Base-by-base conservation (phyloP, 1,140 invertebrate genomes). In the Onthophagus taurus region DNA sequence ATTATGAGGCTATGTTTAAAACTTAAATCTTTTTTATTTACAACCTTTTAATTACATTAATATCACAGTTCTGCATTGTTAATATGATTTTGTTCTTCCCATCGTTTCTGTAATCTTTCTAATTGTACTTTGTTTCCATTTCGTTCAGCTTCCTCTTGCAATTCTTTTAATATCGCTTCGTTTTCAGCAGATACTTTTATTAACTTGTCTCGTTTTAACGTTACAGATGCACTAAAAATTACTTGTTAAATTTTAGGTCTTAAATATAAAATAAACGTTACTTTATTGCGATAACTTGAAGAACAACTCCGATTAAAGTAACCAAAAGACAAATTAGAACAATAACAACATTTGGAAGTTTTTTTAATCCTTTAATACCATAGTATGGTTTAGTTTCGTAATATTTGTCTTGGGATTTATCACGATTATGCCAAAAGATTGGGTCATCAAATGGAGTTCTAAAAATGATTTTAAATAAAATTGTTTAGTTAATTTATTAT, bases 201-300 rank as follows among this genome's bases (percentile, higher is more conserved):
- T 35, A 66, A 55, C 37, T 60, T 48, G 26, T 68, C 54, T 13
- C 68, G 61, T 37, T 63, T 65, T 11, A 68, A 45, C 2, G 63
- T 50, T 34, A 73, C 67, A 2, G 72, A 68, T 44, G 70, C 61
- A 42, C 71, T 76, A 55, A 42, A 50, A 53, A 47, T 24, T 14
- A n/a, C n/a, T 31, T 26, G 20, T 18, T 18, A 31, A 36, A 14
- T 31, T 36, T 13, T 31, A 20, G 12, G 14, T 43, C 16, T 36
- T 3, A 36, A 19, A 18, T 9, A 18, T 18, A 4, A 4, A 2
- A 23, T n/a, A 8, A 30, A 16, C 11, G 9, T 41, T 63, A 79
- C 77, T 66, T 74, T 33, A 78, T 70, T 2, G 71, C 66, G 45
- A 67, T 56, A 18, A 72, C 60, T 50, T 78, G 75, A 16, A 77